These are phyloP conservation scores for Plebejus anna DNA, from an alignment of 2,888 invertebrate genomes.

Conservation along the genomic window DNA sequence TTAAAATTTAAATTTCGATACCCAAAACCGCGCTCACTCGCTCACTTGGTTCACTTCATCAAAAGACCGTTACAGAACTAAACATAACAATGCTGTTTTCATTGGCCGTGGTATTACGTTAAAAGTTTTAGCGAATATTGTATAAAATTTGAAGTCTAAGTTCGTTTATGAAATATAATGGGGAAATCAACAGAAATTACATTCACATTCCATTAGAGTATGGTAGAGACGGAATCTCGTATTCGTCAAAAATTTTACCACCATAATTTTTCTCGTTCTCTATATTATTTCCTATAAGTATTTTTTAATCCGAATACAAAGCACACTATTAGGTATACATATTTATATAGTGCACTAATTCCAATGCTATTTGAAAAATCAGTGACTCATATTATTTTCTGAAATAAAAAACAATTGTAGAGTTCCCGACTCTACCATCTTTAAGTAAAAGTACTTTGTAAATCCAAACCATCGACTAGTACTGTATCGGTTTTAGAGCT, in stretches of 20 bases:
- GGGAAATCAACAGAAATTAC: background rate
- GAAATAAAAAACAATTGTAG: no score
- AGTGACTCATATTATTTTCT: no score
- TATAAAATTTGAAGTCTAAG: background rate
- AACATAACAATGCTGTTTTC: constrained; percentile 41
- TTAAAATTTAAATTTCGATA: constrained; percentile 44
- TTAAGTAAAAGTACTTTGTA: no score
- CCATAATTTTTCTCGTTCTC: no score
- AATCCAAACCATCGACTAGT: no score
- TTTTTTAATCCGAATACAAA: background rate
- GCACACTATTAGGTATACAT: no score
- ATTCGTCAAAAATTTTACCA: background rate
- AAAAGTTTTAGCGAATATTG: constrained; percentile 31
- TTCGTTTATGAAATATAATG: background rate
- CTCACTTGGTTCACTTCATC: constrained; percentile 42
- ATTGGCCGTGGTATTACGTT: constrained; percentile 32
- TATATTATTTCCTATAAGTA: background rate
- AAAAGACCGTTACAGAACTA: constrained; percentile 42
- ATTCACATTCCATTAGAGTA: background rate
- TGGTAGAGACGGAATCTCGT: background rate
- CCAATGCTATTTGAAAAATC: no score
- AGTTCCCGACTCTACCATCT: no score
- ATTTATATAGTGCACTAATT: no score
- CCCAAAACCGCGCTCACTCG: constrained; percentile 42
- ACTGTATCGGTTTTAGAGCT: no score